These are phyloP conservation scores for Semotilus atromaculatus DNA, from an alignment of 2,797 vertebrate species.

Conservation along the genomic window DNA sequence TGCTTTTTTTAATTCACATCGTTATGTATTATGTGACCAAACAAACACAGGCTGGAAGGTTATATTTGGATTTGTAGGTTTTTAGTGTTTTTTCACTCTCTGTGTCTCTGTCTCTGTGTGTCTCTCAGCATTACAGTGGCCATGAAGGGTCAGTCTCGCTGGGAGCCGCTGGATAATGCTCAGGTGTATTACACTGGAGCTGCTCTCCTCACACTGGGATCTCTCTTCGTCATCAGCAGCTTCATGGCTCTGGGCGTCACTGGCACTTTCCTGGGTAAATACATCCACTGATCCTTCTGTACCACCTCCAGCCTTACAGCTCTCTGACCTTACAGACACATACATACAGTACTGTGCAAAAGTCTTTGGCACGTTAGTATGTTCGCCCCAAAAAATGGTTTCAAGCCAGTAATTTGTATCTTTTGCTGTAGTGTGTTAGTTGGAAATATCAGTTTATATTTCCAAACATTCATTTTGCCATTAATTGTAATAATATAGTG, in stretches of 20 bases:
- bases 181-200: slow-evolving; percentile 77
- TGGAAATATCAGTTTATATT: too few species aligned
- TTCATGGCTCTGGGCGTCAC: slow-evolving; percentile 91
- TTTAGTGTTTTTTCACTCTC: neutral
- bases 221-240: slow-evolving; percentile 87
- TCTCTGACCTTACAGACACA: neutral
- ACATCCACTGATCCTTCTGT: neutral
- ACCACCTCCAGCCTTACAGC: neutral
- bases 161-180: slow-evolving; percentile 77
- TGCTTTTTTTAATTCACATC: neutral
- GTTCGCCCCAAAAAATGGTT: too few species aligned
- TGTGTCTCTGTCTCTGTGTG: neutral
- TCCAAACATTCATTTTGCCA: too few species aligned
- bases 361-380: too few species aligned
- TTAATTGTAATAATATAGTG: too few species aligned
- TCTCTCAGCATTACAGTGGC: slow-evolving; percentile 85
- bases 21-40: neutral
- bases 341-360: neutral
- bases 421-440: too few species aligned
- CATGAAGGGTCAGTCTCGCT: slow-evolving; percentile 84
- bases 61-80: neutral
- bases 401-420: too few species aligned
- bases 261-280: slow-evolving; percentile 93
- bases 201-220: slow-evolving; percentile 76
- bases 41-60: neutral